Conservation (phyloP, 2,113 vertebrate species). For the Caretta caretta region DNA sequence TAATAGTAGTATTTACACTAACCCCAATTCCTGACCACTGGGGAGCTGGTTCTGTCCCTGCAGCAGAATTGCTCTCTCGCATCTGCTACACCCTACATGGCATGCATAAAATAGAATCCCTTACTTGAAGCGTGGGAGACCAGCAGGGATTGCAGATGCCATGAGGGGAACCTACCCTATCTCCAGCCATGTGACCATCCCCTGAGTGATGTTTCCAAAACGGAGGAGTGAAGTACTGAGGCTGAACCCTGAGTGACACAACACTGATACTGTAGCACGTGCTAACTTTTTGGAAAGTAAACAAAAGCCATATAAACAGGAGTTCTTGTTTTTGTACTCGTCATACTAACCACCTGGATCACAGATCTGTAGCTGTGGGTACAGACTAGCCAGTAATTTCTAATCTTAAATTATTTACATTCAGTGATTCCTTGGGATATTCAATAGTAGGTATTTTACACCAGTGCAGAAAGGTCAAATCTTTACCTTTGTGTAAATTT, state of each 20-base stretch:
- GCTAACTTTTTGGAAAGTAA: not conserved
- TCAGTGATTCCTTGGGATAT: rapidly evolving
- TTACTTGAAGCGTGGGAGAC: not conserved
- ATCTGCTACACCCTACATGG: not conserved
- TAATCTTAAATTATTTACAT: not conserved
- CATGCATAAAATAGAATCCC: not conserved
- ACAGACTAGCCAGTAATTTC: not conserved
- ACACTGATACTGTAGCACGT: not conserved
- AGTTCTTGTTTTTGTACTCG: not conserved
- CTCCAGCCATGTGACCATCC: not conserved
- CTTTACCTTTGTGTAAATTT: rapidly evolving
- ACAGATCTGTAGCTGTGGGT: not conserved
- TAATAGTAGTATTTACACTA: not conserved
- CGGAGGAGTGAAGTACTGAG: not conserved
- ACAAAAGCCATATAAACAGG: not conserved
- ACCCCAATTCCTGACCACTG: not conserved
- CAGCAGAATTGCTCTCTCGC: not conserved
- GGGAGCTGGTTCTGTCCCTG: not conserved
- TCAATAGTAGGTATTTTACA: not conserved
- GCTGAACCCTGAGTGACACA: not conserved
- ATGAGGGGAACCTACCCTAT: not conserved
- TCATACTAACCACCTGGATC: rapidly evolving
- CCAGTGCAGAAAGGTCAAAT: slow-evolving; percentile 28
- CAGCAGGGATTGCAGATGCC: not conserved
- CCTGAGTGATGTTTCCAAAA: not conserved